Percentiles rank a stretch among this genome's conserved stretches.
Conservation (phyloP, 1,140 invertebrate genomes). For the Drosophila pectinifera region DNA sequence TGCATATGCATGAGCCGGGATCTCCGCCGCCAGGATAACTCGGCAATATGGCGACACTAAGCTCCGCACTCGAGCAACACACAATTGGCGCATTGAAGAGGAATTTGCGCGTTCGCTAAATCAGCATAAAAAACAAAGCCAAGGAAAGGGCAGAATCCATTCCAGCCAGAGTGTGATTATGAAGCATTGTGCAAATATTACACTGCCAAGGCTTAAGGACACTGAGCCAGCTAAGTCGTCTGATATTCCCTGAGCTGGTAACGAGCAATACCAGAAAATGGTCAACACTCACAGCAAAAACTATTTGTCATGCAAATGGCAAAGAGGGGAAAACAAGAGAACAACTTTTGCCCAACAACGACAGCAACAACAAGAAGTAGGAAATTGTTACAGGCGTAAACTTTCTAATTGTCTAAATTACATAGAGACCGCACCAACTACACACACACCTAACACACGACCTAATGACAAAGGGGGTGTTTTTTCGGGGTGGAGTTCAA, state of each 20-base stretch:
- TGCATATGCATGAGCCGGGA: slow-evolving; percentile 68
- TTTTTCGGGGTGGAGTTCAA: background rate
- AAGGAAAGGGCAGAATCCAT: background rate
- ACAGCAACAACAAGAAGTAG: slow-evolving; percentile 40
- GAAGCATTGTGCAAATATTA: slow-evolving; percentile 72
- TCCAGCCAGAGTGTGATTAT: slow-evolving; percentile 50
- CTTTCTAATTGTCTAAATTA: slow-evolving; percentile 81
- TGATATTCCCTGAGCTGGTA: slow-evolving; percentile 5
- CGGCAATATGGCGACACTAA: slow-evolving; percentile 68
- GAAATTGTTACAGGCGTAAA: slow-evolving; percentile 64
- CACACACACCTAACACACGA: slow-evolving; percentile 1
- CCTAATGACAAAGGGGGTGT: slow-evolving; percentile 18
- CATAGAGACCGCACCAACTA: slow-evolving; percentile 62
- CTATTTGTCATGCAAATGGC: slow-evolving; percentile 73
- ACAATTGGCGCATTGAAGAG: slow-evolving; percentile 59
- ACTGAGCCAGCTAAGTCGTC: background rate
- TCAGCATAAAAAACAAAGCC: slow-evolving; percentile 42
- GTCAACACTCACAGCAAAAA: slow-evolving; percentile 34
- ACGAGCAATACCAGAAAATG: slow-evolving; percentile 30
- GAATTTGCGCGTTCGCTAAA: slow-evolving; percentile 44
- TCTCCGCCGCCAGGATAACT: slow-evolving; percentile 13
- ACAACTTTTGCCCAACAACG: slow-evolving; percentile 25
- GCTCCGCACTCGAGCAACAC: slow-evolving; percentile 61
- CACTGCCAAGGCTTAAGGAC: slow-evolving; percentile 6
- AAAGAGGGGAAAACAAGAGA: slow-evolving; percentile 54